Conservation (phyloP, 2,888 invertebrate species). For the Timema cristinae region DNA sequence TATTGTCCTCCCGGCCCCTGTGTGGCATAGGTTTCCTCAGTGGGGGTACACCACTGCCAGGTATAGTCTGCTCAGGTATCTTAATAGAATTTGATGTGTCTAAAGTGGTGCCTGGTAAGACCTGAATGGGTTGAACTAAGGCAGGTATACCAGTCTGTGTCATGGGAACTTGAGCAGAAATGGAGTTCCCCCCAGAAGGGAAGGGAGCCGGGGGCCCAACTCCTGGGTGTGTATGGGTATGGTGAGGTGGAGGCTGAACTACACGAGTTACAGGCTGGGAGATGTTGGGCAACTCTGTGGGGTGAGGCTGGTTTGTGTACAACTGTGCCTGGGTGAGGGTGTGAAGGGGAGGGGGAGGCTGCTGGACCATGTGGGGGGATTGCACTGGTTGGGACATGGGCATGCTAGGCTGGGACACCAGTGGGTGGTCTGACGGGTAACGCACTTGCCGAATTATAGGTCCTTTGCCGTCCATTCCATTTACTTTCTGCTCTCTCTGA, state of each 20-base stretch:
- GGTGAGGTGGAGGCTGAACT: too few relatives aligned
- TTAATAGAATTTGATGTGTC: too few relatives aligned
- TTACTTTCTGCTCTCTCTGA: constrained; percentile 27
- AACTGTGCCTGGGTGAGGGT: constrained; percentile 23
- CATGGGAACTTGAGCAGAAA: too few relatives aligned
- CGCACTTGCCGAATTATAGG: neutral
- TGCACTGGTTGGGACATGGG: neutral
- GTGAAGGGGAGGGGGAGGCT: constrained; percentile 29
- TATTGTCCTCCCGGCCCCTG: constrained; percentile 27
- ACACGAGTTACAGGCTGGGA: constrained; percentile 30
- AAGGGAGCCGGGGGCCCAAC: too few relatives aligned
- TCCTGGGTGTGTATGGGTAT: too few relatives aligned
- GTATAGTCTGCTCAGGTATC: too few relatives aligned
- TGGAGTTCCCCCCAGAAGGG: too few relatives aligned
- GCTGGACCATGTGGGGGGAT: constrained; percentile 33
- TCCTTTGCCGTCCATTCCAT: constrained; percentile 27
- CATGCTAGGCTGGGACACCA: too few relatives aligned
- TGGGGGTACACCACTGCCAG: neutral
- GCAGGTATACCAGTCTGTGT: too few relatives aligned
- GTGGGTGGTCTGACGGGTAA: too few relatives aligned
- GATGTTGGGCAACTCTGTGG: constrained; percentile 38
- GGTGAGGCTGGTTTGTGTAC: constrained; percentile 35
- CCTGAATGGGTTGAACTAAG: too few relatives aligned
- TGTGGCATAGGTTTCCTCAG: neutral
- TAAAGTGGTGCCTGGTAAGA: too few relatives aligned